These are phyloP conservation scores for Camponotus vicinus DNA, from an alignment of 1,140 invertebrate species.

Conservation along the genomic window DNA sequence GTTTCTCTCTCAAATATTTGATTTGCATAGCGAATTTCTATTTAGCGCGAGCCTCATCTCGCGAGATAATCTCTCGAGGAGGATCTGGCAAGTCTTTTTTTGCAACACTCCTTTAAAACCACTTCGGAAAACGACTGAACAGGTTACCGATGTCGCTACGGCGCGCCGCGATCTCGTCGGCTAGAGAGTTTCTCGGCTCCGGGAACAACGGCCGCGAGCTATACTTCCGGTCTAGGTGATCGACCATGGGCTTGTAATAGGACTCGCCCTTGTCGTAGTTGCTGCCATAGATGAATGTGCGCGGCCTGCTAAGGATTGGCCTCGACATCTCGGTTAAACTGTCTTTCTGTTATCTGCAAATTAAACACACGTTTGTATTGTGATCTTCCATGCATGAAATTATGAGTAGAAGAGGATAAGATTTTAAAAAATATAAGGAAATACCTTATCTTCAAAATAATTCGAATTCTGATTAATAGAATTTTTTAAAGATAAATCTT, in stretches of 20 bases:
- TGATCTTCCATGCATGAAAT: slow-evolving; percentile 2
- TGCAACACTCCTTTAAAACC: slow-evolving; percentile 82
- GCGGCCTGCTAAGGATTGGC: slow-evolving; percentile 87
- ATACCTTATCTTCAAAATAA: neutral
- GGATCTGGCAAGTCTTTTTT: slow-evolving; percentile 68
- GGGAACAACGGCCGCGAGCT: slow-evolving; percentile 86
- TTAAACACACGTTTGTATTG: slow-evolving; percentile 13
- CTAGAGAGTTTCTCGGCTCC: slow-evolving; percentile 83
- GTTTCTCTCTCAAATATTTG: slow-evolving; percentile 57
- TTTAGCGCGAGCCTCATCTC: slow-evolving; percentile 36
- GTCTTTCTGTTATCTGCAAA: slow-evolving; percentile 61
- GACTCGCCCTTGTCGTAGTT: slow-evolving; percentile 93
- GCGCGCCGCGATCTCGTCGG: slow-evolving; percentile 85
- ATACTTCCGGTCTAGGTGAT: slow-evolving; percentile 91
- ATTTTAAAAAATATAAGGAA: no score
- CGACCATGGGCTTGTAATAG: slow-evolving; percentile 91
- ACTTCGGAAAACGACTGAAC: slow-evolving; percentile 86
- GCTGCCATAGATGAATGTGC: slow-evolving; percentile 92
- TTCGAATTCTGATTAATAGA: neutral
- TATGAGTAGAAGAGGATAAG: no score
- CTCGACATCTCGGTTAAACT: slow-evolving; percentile 81
- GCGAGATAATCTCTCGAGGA: slow-evolving; percentile 51
- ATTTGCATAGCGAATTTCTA: slow-evolving; percentile 56
- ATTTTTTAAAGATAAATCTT: no score
- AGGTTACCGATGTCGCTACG: slow-evolving; percentile 86